Evolutionary conservation across 2,888 invertebrate genomes (phyloP), one percentile per base, ranked within the genome.

Genomic region (Steinernema scapterisci): DNA sequence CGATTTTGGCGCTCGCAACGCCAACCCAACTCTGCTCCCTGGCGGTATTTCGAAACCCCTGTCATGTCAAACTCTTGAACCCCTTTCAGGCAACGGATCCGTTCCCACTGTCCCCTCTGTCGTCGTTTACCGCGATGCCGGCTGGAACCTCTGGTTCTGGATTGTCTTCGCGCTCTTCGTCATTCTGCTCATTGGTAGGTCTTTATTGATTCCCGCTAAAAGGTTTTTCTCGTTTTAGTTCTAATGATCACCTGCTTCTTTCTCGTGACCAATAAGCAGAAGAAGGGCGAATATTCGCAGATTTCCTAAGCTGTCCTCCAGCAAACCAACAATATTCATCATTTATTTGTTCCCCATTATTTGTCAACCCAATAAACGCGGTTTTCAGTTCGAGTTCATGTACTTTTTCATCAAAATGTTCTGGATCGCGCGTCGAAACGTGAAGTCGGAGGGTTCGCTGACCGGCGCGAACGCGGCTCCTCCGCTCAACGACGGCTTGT

Each of bases 121-220:
- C 27, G 63, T 63, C 31, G 63, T 63, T 16, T 63, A 63, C 31
- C 63, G 63, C 31, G 63, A 63, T 27, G 63, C 63, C 38, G 63
- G 63, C 38, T 63, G 63, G 63, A 63, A 63, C 25, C 63, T 63
- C 16, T 63, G 63, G 63, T 63, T 63, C 63, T 63, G 63, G 63
- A 63, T 63, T 31, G 63, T 63, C 31, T 63, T 63, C 63, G 27
- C 63, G 1, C 31, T 63, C 1, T 63, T 63, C 63, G 38, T 63
- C 63, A 27, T 63, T 2, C 63, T 63, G 11, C 38, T 38, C 38
- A 38, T 38, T 38, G 38, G 38, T 38, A 38, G 38, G 3, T 9
- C 38, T 9, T 9, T 3, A 38, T 9, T 38, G 3, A 9, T 38
- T 9, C 38, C 38, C 9, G 38, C 3, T 38, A 3, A 38, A 38